Base-by-base conservation (phyloP, 1,140 invertebrate species). In the Charaxes varanes region DNA sequence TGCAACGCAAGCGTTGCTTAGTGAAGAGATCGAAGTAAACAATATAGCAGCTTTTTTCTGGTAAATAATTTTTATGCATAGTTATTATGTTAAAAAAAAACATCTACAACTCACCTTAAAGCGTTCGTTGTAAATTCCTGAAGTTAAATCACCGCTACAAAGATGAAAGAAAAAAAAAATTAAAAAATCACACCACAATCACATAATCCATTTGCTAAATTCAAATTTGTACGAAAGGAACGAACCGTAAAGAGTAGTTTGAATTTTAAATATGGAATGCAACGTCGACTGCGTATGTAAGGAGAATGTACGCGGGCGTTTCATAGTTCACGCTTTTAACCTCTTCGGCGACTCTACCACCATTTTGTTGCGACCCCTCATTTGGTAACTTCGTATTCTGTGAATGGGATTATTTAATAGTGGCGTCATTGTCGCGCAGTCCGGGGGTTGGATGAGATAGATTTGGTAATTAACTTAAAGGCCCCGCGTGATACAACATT, bases 291-390 rank as follows among this genome's bases (percentile, higher is more conserved):
- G 43, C 35, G 48, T 37, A 40, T 38, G 42, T 51, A 22, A 50
- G 37, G 57, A 55, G 65, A 79, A 61, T 79, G 74, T 58, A 53
- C 67, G 63, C 63, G 65, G 57, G 71, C 55, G 51, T 59, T 53
- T 56, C 66, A 67, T 62, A 73, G 50, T 53, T 48, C 66, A 73
- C 69, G 72, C 65, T 70, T 76, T 60, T 76, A 76, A 76, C 63
- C 62, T 63, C 60, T 61, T 55, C 47, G 36, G 47, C 56, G 52
- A 53, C 45, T 40, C 22, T 46, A 44, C 61, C 57, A 54, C 70
- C 68, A 62, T 46, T 58, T 40, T 62, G 59, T 27, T 10, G n/a
- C 50, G 66, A 63, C 51, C 68, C 52, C 44, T n/a, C 38, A 49
- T 49, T 46, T 53, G 34, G 52, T 34, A 66, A 65, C 36, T 33